Evolutionary conservation across 2,113 vertebrate species (phyloP).

Genomic region (Sciurus niger): DNA sequence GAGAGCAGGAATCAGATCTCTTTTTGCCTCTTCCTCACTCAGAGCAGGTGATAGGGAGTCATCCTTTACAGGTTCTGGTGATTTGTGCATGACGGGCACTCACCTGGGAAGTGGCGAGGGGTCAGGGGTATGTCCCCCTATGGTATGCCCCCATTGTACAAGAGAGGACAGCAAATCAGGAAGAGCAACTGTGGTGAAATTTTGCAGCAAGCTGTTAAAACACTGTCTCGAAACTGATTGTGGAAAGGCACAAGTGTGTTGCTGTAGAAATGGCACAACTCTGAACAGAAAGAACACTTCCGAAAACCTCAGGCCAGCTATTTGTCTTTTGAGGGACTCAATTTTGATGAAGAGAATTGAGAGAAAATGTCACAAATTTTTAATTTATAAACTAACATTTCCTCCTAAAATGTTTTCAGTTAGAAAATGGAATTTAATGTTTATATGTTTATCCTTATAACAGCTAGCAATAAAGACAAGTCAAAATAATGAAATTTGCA

Average conservation of each 20-base stretch:
- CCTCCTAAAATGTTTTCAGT: neutral
- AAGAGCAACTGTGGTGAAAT: neutral
- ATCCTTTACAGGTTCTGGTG: neutral
- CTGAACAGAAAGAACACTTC: neutral
- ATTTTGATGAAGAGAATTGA: neutral
- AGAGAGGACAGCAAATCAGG: neutral
- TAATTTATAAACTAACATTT: neutral
- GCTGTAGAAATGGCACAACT: neutral
- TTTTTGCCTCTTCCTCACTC: no score
- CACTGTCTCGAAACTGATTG: neutral
- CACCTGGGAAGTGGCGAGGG: rapidly evolving
- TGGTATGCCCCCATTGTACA: neutral
- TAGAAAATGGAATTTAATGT: constrained; percentile 1
- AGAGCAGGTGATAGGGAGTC: rapidly evolving
- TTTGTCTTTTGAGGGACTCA: neutral
- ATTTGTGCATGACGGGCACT: rapidly evolving
- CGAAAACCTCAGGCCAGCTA: neutral
- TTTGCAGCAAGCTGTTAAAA: neutral
- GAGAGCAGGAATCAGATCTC: neutral
- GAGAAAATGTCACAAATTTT: neutral
- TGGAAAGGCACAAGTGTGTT: neutral
- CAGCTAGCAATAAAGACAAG: neutral
- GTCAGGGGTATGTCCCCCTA: no score
- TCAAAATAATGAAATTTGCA: constrained; percentile 36
- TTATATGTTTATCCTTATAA: neutral